Evolutionary conservation across 1,140 invertebrate species (phyloP).

Genomic region (Neotoxoptera formosana): DNA sequence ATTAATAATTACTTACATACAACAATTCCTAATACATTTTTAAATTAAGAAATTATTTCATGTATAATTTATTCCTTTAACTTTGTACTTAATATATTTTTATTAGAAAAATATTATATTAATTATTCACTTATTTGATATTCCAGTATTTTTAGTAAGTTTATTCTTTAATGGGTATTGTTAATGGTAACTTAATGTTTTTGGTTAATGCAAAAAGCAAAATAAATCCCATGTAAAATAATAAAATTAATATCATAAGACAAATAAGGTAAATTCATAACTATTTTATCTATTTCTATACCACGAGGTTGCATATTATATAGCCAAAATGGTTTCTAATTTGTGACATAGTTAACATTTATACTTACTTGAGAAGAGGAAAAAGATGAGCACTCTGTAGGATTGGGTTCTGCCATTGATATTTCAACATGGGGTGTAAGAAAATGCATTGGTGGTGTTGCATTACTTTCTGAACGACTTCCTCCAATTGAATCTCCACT

Average conservation of each 20-base stretch:
- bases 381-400: constrained; percentile 64
- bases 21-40: too few relatives aligned
- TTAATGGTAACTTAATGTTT: neutral
- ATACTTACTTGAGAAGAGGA: constrained; percentile 63
- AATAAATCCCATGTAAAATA: neutral
- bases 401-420: constrained; percentile 76
- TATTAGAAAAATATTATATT: too few relatives aligned
- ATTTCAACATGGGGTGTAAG: constrained; percentile 88
- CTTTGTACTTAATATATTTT: too few relatives aligned
- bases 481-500: constrained; percentile 75
- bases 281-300: neutral
- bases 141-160: too few relatives aligned
- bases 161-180: neutral
- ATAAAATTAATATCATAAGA: neutral
- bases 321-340: neutral
- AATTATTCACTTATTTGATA: too few relatives aligned
- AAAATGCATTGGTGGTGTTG: constrained; percentile 87
- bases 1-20: too few relatives aligned
- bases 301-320: neutral
- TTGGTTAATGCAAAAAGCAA: neutral
- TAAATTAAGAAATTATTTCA: too few relatives aligned
- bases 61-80: too few relatives aligned
- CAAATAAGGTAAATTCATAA: neutral
- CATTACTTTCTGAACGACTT: constrained; percentile 79
- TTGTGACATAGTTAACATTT: neutral